A percentile compares a stretch with the other conserved stretches of the same genome.
Evolutionary conservation across 2,113 vertebrate species (phyloP).

Genomic region (Stegastes partitus): DNA sequence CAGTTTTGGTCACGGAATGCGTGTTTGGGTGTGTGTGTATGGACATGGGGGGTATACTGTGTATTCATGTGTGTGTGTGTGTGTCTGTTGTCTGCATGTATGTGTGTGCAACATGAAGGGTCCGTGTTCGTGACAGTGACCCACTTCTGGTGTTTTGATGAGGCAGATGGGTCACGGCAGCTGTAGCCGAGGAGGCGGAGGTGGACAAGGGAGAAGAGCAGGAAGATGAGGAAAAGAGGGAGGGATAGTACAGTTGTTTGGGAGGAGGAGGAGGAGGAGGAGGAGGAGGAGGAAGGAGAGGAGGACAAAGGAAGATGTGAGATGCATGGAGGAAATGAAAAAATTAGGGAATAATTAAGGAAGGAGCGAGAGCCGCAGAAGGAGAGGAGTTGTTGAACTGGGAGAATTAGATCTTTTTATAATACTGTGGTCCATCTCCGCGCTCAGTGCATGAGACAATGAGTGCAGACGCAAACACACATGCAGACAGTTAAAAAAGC

Average conservation of each 20-base stretch:
- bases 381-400: background rate
- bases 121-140: conserved; percentile 78
- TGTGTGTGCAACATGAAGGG: conserved; percentile 54
- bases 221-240: conserved; percentile 28
- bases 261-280: conserved; percentile 1
- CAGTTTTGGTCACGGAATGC: conserved; percentile 52
- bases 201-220: conserved; percentile 49
- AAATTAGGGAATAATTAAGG: conserved; percentile 2
- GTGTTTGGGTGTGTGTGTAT: conserved; percentile 42
- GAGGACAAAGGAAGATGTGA: conserved; percentile 15
- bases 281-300: background rate
- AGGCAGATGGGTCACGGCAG: conserved; percentile 79
- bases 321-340: background rate
- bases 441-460: conserved; percentile 62
- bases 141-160: conserved; percentile 83
- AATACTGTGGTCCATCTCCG: conserved; percentile 7
- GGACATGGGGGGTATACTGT: background rate
- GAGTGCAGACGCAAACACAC: conserved; percentile 47
- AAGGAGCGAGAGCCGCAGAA: background rate
- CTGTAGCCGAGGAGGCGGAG: conserved; percentile 67
- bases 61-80: conserved; percentile 32
- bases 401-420: conserved; percentile 29
- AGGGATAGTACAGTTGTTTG: conserved; percentile 6
- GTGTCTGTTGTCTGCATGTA: conserved; percentile 35
- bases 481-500: conserved; percentile 68